Percentiles rank a stretch among this genome's conserved stretches.
Conservation (phyloP, 2,888 invertebrate genomes). For the Polydrusus tereticollis region DNA sequence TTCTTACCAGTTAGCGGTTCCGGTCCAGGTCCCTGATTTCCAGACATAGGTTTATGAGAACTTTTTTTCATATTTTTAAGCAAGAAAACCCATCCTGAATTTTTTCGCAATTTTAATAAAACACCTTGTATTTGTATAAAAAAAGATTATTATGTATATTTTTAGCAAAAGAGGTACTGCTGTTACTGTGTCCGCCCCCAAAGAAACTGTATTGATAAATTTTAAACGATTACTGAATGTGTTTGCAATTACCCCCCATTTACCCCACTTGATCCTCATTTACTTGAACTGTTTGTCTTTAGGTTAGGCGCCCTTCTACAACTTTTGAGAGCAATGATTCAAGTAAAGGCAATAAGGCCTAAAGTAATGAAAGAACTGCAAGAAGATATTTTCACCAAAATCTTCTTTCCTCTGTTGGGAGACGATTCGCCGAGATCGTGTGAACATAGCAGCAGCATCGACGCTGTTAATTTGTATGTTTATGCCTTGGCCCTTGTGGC, state of each 20-base stretch:
- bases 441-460: constrained; percentile 55
- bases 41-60: too few species aligned
- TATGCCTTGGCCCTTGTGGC: constrained; percentile 69
- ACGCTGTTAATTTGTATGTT: constrained; percentile 66
- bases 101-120: too few species aligned
- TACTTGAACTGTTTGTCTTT: not conserved
- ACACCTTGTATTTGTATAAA: too few species aligned
- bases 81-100: too few species aligned
- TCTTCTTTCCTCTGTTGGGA: constrained; percentile 66
- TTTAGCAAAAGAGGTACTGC: too few species aligned
- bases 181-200: too few species aligned
- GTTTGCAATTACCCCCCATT: not conserved
- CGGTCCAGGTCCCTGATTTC: too few species aligned
- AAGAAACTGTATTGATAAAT: too few species aligned
- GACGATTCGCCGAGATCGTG: constrained; percentile 52
- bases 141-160: too few species aligned
- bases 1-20: too few species aligned
- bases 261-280: not conserved
- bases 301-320: constrained; percentile 68
- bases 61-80: too few species aligned
- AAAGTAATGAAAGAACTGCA: constrained; percentile 65
- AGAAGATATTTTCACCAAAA: constrained; percentile 63
- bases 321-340: constrained; percentile 67
- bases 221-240: not conserved
- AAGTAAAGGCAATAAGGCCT: constrained; percentile 54